These are phyloP conservation scores for Cantharis rustica DNA, from an alignment of 2,888 invertebrate species.

Conservation along the genomic window DNA sequence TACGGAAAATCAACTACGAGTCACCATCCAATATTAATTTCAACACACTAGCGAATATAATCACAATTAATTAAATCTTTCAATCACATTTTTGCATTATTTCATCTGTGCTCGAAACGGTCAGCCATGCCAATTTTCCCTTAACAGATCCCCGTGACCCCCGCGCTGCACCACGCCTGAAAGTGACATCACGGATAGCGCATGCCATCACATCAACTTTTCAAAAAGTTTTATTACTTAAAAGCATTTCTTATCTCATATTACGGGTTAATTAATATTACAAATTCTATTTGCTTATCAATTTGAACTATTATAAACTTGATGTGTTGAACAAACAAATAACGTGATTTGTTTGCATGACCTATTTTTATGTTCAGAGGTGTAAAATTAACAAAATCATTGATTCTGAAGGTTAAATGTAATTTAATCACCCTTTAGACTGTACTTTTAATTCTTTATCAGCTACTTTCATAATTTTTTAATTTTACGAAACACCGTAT, in stretches of 20 bases:
- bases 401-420: background rate
- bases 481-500: background rate
- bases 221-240: background rate
- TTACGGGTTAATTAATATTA: background rate
- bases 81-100: constrained; percentile 41
- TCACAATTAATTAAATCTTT: constrained; percentile 29
- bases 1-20: constrained; percentile 12
- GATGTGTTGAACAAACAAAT: background rate
- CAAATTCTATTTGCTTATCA: background rate
- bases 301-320: background rate
- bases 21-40: constrained; percentile 11
- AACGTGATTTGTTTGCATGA: background rate
- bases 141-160: constrained; percentile 46
- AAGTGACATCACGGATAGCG: constrained; percentile 45
- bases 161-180: constrained; percentile 47
- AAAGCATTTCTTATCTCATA: background rate
- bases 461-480: background rate
- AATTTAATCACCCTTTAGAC: background rate
- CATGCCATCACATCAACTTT: constrained; percentile 30
- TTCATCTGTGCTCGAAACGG: constrained; percentile 39
- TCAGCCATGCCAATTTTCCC: constrained; percentile 55
- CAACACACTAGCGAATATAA: constrained; percentile 4
- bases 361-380: background rate
- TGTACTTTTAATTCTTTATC: background rate
- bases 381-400: background rate